Evolutionary conservation across 2,113 vertebrate species (phyloP).

Genomic region (Callopanchax toddi): DNA sequence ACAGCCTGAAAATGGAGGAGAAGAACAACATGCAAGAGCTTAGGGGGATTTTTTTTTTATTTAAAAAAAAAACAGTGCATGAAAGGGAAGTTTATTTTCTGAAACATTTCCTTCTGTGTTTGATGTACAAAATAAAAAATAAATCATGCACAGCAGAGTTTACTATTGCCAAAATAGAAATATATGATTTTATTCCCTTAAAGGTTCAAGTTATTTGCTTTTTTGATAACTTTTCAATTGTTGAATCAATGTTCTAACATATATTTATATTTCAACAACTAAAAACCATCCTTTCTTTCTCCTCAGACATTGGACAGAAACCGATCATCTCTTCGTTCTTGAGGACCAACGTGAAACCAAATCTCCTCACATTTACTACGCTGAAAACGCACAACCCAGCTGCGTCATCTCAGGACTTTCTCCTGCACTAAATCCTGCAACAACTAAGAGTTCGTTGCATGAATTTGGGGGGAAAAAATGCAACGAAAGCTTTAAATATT

Average conservation of each 20-base stretch:
- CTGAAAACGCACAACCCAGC: background rate
- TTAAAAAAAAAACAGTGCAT: conserved; percentile 41
- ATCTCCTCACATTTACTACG: background rate
- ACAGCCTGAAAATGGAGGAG: conserved; percentile 75
- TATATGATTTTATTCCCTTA: background rate
- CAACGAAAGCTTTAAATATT: no score
- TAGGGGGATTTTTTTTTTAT: conserved; percentile 54
- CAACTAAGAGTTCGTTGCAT: background rate
- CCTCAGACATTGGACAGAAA: conserved; percentile 41
- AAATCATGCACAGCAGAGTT: conserved; percentile 16
- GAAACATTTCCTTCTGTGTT: conserved; percentile 48
- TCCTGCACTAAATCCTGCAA: background rate
- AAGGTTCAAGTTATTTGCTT: conserved; percentile 21
- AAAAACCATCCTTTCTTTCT: conserved; percentile 15
- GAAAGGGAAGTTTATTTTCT: conserved; percentile 74
- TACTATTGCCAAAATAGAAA: conserved; percentile 32
- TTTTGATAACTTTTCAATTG: conserved; percentile 17
- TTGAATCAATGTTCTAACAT: background rate
- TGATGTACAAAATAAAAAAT: conserved; percentile 11
- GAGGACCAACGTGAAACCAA: conserved; percentile 12
- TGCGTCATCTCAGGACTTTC: background rate
- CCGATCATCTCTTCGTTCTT: conserved; percentile 15
- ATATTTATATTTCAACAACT: no score
- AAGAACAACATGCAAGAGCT: conserved; percentile 66
- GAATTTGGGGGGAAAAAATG: background rate